Evolutionary conservation across 2,113 vertebrate species (phyloP).

Genomic region (Rallus limicola): DNA sequence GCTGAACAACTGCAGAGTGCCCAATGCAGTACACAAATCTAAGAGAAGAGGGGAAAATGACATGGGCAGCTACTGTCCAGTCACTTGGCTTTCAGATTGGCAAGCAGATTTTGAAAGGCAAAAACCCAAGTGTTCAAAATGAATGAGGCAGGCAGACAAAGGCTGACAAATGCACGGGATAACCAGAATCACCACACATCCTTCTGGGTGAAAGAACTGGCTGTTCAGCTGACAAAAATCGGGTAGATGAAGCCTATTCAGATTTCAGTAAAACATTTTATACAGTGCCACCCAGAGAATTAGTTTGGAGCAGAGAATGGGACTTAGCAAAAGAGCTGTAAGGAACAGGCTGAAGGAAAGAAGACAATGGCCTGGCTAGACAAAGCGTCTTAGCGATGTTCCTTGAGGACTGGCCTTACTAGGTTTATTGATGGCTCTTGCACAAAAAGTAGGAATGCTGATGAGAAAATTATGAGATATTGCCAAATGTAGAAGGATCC

Average conservation of each 20-base stretch:
- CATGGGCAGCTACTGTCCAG: not conserved
- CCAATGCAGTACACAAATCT: not conserved
- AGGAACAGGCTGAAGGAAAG: not conserved
- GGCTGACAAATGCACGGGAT: not conserved
- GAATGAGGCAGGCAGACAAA: not conserved
- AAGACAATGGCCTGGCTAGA: not conserved
- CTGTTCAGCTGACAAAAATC: not conserved
- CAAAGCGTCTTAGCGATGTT: fast-evolving
- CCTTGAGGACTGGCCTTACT: not conserved
- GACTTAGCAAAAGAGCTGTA: not conserved
- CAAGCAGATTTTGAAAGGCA: not conserved
- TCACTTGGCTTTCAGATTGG: not conserved
- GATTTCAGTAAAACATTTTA: not conserved
- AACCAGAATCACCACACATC: not conserved
- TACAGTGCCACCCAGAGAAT: not conserved
- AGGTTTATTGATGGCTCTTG: not conserved
- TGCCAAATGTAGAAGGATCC: not conserved
- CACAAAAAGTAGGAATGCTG: not conserved
- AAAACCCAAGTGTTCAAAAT: not conserved
- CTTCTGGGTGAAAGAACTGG: not conserved
- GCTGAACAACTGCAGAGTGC: not conserved
- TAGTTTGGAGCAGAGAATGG: not conserved
- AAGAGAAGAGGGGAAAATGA: not conserved
- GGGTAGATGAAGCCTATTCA: not conserved
- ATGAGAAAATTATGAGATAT: not conserved